These are phyloP conservation scores for Pygoscelis antarcticus DNA, from an alignment of 2,113 vertebrate genomes.

Conservation along the genomic window DNA sequence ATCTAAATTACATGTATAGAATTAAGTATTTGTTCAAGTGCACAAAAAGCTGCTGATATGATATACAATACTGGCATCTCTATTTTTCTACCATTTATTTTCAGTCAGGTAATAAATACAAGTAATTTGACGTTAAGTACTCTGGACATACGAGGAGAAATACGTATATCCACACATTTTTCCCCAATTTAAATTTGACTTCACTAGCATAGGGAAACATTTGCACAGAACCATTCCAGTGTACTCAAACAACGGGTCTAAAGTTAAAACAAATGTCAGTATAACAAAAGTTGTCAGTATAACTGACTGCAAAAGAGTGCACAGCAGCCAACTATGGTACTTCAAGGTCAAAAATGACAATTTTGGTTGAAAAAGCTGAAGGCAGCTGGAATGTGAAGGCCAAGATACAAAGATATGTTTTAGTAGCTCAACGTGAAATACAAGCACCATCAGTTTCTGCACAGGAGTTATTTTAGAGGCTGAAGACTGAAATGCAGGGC, in stretches of 20 bases:
- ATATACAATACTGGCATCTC: background rate
- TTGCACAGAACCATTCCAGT: background rate
- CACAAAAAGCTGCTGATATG: too few species aligned
- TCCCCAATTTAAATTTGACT: background rate
- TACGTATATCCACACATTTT: rapidly evolving
- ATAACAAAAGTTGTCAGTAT: background rate
- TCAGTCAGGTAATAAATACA: background rate
- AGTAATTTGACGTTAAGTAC: background rate
- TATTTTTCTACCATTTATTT: background rate
- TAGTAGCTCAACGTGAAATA: background rate
- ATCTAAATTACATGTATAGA: background rate
- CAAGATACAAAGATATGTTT: background rate
- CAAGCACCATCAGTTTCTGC: background rate
- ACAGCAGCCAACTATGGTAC: background rate
- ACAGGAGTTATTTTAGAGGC: background rate
- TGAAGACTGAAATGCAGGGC: background rate
- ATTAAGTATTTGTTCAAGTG: background rate
- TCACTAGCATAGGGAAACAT: background rate
- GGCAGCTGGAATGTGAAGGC: background rate
- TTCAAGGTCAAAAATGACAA: background rate
- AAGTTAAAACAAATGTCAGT: background rate
- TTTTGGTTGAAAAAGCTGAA: background rate
- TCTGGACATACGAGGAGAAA: background rate
- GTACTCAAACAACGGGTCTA: background rate
- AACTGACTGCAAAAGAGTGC: background rate